These are phyloP conservation scores for Drosophila ficusphila DNA, from an alignment of 1,140 invertebrate genomes.

Conservation along the genomic window DNA sequence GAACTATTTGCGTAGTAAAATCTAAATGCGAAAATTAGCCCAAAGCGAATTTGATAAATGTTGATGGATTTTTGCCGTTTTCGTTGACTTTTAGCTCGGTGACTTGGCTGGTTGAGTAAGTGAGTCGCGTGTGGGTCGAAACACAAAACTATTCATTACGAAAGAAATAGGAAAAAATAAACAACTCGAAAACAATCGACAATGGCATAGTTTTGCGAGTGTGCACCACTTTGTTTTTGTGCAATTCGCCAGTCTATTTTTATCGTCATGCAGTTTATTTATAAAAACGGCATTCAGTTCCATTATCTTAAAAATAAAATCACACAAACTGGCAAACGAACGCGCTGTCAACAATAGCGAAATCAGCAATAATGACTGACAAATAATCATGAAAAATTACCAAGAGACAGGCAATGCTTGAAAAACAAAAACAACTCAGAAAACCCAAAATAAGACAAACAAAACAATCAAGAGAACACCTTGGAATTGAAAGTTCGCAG, in stretches of 20 bases:
- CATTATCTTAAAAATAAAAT: constrained; percentile 66
- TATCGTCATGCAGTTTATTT: constrained; percentile 76
- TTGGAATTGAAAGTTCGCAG: constrained; percentile 57
- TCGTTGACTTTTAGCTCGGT: constrained; percentile 35
- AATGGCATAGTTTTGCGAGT: constrained; percentile 58
- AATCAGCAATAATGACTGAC: constrained; percentile 58
- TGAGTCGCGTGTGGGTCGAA: constrained; percentile 63
- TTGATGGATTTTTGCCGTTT: constrained; percentile 48
- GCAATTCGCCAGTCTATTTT: constrained; percentile 65
- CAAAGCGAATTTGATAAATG: constrained; percentile 26
- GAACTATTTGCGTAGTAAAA: constrained; percentile 33
- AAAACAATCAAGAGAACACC: constrained; percentile 60
- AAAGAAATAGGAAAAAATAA: constrained; percentile 29
- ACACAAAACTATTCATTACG: constrained; percentile 56
- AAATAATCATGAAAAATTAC: constrained; percentile 71
- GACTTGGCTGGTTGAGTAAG: not conserved
- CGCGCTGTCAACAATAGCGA: constrained; percentile 36
- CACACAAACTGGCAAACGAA: constrained; percentile 33
- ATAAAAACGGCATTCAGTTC: constrained; percentile 71
- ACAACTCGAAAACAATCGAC: constrained; percentile 41
- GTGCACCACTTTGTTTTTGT: constrained; percentile 40
- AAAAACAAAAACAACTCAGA: constrained; percentile 27
- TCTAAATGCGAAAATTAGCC: constrained; percentile 17
- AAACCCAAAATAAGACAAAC: constrained; percentile 35
- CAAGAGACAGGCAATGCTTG: constrained; percentile 49